Conservation (phyloP, 2,888 invertebrate genomes). For the Andrena praecox region DNA sequence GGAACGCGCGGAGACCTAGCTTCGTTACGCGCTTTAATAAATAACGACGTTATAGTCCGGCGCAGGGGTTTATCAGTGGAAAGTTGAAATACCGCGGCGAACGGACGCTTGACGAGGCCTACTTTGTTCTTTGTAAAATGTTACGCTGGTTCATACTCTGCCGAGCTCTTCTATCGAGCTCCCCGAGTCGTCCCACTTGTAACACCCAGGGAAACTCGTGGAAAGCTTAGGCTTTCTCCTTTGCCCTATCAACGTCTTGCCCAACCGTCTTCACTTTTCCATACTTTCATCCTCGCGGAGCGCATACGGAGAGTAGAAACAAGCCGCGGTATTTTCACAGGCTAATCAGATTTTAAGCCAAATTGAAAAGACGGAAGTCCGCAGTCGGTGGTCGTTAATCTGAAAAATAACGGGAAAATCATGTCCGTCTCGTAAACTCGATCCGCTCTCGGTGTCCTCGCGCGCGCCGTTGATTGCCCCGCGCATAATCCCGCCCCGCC, state of each 20-base stretch:
- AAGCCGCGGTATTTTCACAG: background rate
- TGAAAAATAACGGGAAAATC: background rate
- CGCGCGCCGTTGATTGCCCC: background rate
- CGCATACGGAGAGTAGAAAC: background rate
- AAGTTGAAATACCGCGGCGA: no score
- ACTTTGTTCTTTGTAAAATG: no score
- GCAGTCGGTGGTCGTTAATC: constrained; percentile 7
- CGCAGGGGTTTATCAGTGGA: no score
- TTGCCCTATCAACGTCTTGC: no score
- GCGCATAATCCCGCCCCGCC: background rate
- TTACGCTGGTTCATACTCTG: no score
- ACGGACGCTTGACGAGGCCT: no score
- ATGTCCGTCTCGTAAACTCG: background rate
- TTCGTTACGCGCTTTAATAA: background rate
- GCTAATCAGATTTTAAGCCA: background rate
- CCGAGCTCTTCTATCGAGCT: no score
- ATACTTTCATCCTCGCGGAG: no score
- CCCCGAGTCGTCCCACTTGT: no score
- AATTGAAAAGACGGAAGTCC: background rate
- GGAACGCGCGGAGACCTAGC: background rate
- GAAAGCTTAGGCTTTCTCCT: no score
- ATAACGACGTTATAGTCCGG: background rate
- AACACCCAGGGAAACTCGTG: no score
- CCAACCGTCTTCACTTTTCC: no score
- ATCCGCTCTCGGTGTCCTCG: background rate